These are phyloP conservation scores for Callochromis pleurospilus DNA, from an alignment of 2,113 vertebrate genomes.

Conservation along the genomic window DNA sequence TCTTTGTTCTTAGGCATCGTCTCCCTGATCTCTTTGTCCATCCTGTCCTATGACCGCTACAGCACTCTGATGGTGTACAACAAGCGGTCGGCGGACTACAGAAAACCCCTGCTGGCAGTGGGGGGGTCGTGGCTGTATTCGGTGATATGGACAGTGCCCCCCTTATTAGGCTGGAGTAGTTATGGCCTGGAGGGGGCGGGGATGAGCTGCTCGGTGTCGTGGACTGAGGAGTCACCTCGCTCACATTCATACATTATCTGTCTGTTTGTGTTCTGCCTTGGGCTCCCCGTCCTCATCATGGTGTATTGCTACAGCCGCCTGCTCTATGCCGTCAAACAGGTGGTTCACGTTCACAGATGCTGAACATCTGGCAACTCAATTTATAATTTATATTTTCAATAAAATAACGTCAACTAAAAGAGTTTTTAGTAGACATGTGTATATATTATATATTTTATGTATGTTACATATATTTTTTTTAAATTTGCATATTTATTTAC, in stretches of 20 bases:
- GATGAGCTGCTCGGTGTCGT: constrained; percentile 72
- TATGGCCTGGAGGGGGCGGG: constrained; percentile 71
- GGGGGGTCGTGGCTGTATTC: constrained; percentile 72
- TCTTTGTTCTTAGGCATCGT: constrained; percentile 64
- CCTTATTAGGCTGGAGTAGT: constrained; percentile 76
- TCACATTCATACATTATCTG: constrained; percentile 74
- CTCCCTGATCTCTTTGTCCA: constrained; percentile 70
- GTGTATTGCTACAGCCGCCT: constrained; percentile 72
- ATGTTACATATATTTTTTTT: neutral
- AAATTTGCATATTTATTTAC: neutral
- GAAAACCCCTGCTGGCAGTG: constrained; percentile 67
- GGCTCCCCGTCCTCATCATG: constrained; percentile 67
- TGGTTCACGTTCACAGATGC: constrained; percentile 15
- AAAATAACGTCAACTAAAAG: neutral
- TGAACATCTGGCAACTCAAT: neutral
- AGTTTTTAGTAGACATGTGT: neutral
- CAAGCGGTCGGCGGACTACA: constrained; percentile 49
- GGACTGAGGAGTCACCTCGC: constrained; percentile 56
- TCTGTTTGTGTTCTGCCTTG: constrained; percentile 77
- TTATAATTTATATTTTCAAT: neutral
- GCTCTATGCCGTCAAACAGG: constrained; percentile 70
- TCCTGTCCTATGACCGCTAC: constrained; percentile 75
- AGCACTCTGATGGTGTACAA: constrained; percentile 69
- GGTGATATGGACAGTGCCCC: constrained; percentile 71
- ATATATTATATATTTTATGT: neutral